phyloP scores from a whole-genome alignment of 92 coral and sea anemone species.

The Diadumene lineata region DNA sequence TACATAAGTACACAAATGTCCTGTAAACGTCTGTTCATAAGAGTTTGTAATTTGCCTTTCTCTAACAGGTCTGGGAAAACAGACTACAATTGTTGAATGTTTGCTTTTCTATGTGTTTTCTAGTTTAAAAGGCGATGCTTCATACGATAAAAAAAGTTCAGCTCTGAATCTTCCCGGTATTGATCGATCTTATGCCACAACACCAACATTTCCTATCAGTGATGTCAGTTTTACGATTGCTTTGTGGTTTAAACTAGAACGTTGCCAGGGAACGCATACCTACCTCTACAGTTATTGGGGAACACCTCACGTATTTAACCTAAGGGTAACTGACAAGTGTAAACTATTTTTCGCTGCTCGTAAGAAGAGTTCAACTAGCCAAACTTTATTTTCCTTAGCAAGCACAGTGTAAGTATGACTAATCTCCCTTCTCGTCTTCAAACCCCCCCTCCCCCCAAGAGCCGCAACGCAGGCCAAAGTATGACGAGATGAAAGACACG shows the following conservation, averaged over 20 bases:
- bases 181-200: background rate
- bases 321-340: background rate
- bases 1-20: too few species aligned
- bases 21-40: too few species aligned
- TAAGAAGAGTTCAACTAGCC: background rate
- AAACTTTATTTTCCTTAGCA: too few species aligned
- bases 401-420: too few species aligned
- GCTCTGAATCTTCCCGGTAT: background rate
- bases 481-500: too few species aligned
- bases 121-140: background rate
- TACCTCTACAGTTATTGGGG: background rate
- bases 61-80: too few species aligned
- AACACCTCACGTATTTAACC: background rate
- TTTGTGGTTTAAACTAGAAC: background rate
- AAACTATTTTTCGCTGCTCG: background rate
- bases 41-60: too few species aligned
- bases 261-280: background rate
- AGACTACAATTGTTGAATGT: too few species aligned
- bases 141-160: background rate
- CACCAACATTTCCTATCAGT: background rate
- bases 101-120: too few species aligned
- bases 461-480: too few species aligned
- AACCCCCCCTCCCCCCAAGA: too few species aligned
- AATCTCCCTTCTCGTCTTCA: too few species aligned
- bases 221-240: background rate